These are phyloP conservation scores for Dendrolimus houi DNA, from an alignment of 2,888 invertebrate genomes.

Conservation along the genomic window DNA sequence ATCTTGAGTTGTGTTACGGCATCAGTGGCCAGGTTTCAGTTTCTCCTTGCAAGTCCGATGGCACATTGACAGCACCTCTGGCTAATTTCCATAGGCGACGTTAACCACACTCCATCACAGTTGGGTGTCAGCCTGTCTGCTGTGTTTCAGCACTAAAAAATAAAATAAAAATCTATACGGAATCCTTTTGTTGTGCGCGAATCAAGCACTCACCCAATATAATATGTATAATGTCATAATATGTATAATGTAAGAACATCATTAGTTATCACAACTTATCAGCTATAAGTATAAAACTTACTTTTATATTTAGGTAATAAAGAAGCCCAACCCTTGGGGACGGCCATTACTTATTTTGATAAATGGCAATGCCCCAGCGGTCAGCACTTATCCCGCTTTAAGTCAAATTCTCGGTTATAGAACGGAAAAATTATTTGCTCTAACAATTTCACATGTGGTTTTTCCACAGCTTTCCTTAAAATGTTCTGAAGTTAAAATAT, in stretches of 20 bases:
- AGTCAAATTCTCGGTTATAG: not conserved
- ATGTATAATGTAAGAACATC: too few species aligned
- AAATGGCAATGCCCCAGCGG: slow-evolving; percentile 3
- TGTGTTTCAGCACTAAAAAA: not conserved
- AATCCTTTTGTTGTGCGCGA: too few species aligned
- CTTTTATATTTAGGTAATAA: not conserved
- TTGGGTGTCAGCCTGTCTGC: not conserved
- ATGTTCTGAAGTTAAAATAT: too few species aligned
- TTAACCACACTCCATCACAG: too few species aligned
- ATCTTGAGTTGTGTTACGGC: not conserved
- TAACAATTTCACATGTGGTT: too few species aligned
- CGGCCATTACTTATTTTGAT: slow-evolving; percentile 10
- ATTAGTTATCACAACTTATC: not conserved
- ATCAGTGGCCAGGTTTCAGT: not conserved
- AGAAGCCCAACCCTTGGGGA: not conserved
- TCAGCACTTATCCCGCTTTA: not conserved
- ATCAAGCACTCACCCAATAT: too few species aligned
- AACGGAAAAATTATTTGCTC: too few species aligned
- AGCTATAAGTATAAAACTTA: not conserved
- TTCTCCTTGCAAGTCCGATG: not conserved
- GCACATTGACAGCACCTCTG: not conserved
- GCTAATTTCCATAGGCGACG: not conserved
- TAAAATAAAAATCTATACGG: too few species aligned
- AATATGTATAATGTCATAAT: too few species aligned
- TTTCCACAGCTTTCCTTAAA: too few species aligned